Evolutionary conservation across 2,797 vertebrate species (phyloP).

Genomic region (Acanthurus leucopareius): DNA sequence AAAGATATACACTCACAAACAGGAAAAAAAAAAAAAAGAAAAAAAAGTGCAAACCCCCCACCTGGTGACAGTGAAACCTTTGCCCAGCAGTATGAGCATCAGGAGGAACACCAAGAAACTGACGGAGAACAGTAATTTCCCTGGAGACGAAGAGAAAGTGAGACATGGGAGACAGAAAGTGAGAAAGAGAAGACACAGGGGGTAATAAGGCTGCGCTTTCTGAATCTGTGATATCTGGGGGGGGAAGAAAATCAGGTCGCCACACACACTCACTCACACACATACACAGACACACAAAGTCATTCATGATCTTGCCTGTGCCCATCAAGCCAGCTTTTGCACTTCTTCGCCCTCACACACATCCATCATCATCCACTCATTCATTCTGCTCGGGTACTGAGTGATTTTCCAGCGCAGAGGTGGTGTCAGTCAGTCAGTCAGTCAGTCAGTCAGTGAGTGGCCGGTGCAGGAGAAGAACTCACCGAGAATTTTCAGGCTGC

Average conservation of each 20-base stretch:
- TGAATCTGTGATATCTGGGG: constrained; percentile 70
- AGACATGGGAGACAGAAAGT: constrained; percentile 62
- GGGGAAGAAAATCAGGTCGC: constrained; percentile 70
- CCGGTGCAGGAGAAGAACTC: constrained; percentile 60
- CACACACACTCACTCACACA: constrained; percentile 22
- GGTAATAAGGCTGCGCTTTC: constrained; percentile 81
- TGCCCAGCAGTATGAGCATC: constrained; percentile 93
- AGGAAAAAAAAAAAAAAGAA: neutral
- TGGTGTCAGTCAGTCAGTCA: constrained; percentile 9
- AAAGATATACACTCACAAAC: constrained; percentile 14
- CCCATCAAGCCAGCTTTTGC: constrained; percentile 38
- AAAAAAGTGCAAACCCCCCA: constrained; percentile 54
- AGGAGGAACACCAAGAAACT: constrained; percentile 95
- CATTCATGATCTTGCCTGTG: constrained; percentile 19
- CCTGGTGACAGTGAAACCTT: constrained; percentile 96
- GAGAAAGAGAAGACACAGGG: constrained; percentile 65
- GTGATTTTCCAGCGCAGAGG: constrained; percentile 53
- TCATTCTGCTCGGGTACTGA: constrained; percentile 51
- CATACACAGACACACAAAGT: constrained; percentile 17
- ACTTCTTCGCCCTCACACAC: constrained; percentile 33
- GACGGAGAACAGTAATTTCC: constrained; percentile 95
- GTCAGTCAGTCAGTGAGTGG: constrained; percentile 36
- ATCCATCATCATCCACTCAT: constrained; percentile 64
- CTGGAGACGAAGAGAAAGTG: constrained; percentile 81
- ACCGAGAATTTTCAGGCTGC: constrained; percentile 89